phyloP scores from a whole-genome alignment of 2,888 invertebrate genomes.

The Amiota mariae region DNA sequence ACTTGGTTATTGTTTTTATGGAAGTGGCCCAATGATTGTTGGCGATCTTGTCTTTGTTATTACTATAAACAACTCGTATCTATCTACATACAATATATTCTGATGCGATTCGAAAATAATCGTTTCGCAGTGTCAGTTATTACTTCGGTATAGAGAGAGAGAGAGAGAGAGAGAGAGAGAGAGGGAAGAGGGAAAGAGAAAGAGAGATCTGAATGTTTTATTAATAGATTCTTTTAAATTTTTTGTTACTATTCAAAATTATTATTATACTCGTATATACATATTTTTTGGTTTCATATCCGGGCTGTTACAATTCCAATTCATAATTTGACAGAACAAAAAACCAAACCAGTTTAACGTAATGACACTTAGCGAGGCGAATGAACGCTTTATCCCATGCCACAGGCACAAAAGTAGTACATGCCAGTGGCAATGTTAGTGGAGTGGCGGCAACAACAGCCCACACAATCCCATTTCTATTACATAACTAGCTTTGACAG shows the following conservation, averaged over 20 bases:
- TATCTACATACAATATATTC: not conserved
- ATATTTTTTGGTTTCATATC: conserved; percentile 45
- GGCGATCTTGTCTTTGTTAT: not conserved
- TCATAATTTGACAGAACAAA: conserved; percentile 10
- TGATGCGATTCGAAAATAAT: too few species aligned
- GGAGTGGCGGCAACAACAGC: not conserved
- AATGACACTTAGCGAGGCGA: conserved; percentile 44
- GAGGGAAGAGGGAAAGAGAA: too few species aligned
- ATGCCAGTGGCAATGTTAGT: conserved; percentile 4
- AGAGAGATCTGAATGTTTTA: conserved; percentile 6
- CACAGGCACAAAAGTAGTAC: conserved; percentile 28
- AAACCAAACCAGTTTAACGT: not conserved
- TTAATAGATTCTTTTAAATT: not conserved
- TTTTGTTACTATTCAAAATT: not conserved
- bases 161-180: too few species aligned
- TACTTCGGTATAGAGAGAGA: not conserved
- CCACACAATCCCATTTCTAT: not conserved
- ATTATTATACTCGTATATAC: not conserved
- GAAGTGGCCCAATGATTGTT: too few species aligned
- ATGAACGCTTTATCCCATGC: conserved; percentile 55
- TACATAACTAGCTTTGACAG: conserved; percentile 52
- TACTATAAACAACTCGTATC: not conserved
- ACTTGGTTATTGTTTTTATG: too few species aligned
- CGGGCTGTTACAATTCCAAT: conserved; percentile 42
- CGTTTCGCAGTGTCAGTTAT: too few species aligned